A percentile compares a stretch with the other conserved stretches of the same genome.
Evolutionary conservation across 2,113 vertebrate genomes (phyloP).

Genomic region (Poeciliopsis prolifica): DNA sequence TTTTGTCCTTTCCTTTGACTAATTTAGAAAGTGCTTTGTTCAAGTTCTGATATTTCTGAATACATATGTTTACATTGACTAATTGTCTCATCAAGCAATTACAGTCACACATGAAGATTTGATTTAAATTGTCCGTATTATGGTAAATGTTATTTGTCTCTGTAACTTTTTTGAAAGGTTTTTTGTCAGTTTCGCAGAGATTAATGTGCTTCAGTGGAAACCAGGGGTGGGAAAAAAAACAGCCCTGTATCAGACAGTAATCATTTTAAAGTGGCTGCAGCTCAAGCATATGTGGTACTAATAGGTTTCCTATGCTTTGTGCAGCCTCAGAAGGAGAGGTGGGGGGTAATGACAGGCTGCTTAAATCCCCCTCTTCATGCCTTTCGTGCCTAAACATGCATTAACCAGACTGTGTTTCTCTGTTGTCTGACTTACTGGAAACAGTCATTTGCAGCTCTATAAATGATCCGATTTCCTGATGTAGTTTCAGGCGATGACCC

Average conservation of each 20-base stretch:
- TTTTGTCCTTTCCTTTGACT: not conserved
- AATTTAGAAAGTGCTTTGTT: not conserved
- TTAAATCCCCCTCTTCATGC: conserved; percentile 7
- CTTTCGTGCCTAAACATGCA: conserved; percentile 56
- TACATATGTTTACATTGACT: too few relatives aligned
- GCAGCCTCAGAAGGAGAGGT: conserved; percentile 36
- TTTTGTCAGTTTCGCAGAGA: too few relatives aligned
- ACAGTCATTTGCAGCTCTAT: not conserved
- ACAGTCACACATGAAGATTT: not conserved
- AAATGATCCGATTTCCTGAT: not conserved
- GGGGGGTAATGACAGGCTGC: conserved; percentile 57
- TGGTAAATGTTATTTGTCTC: too few relatives aligned
- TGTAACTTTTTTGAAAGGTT: too few relatives aligned
- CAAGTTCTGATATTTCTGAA: not conserved
- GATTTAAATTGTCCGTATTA: not conserved
- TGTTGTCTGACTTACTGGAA: conserved; percentile 9
- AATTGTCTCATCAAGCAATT: too few relatives aligned
- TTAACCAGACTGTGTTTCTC: not conserved
- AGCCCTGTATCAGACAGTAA: too few relatives aligned
- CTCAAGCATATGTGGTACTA: not conserved
- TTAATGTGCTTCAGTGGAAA: too few relatives aligned
- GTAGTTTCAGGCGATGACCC: conserved; percentile 57
- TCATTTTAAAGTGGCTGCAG: too few relatives aligned
- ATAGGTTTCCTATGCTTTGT: conserved; percentile 60
- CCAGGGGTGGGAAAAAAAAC: too few relatives aligned